Evolutionary conservation across 2,113 vertebrate genomes (phyloP), one percentile per base, ranked within the genome.

Genomic region (Falco punctatus): DNA sequence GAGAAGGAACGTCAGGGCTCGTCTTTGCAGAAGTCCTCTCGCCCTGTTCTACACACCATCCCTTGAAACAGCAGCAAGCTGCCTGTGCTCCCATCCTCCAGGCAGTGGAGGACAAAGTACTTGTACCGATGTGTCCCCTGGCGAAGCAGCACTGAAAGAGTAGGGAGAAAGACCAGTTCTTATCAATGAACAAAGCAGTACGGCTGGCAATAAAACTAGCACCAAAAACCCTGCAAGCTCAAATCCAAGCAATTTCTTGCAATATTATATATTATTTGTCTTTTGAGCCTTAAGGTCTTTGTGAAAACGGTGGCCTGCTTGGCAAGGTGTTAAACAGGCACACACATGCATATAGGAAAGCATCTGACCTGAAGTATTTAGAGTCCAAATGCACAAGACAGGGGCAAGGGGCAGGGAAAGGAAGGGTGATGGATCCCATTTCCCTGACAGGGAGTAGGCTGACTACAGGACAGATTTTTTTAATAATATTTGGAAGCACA

Each of bases 81-180:
- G 9, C 73, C 54, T 67, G 42, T 16, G 10, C 14, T 88, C 46
- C 54, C 5, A 7, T 33, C 38, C 15, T 77, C 24, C 33, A n/a
- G 66, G 40, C n/a, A 66, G 15, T 42, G 28, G 71, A 75, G 52
- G 33, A 72, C 42, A 23, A 72, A 86, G 52, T 26, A 13, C 71
- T 61, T 27, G n/a, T 72, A 46, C 57, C 8, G 5, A 52, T 49
- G 32, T 69, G 22, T 87, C 46, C 54, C 19, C 64, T 42, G 24
- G 33, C 40, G 81, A 84, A 80, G 57, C 72, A 77, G 58, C 3
- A 3, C 5, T 64, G 87, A 86, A 55, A 0, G 6, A 0, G 0
- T 6, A 62, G 52, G 55, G 57, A 46, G 61, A 57, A 72, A 73
- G 61, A 44, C 9, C 15, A 55, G 35, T 15, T 67, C 55, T 88